These are phyloP conservation scores for Lytechinus pictus DNA, from an alignment of 35 echinoderm and acorn worm species.

Conservation along the genomic window DNA sequence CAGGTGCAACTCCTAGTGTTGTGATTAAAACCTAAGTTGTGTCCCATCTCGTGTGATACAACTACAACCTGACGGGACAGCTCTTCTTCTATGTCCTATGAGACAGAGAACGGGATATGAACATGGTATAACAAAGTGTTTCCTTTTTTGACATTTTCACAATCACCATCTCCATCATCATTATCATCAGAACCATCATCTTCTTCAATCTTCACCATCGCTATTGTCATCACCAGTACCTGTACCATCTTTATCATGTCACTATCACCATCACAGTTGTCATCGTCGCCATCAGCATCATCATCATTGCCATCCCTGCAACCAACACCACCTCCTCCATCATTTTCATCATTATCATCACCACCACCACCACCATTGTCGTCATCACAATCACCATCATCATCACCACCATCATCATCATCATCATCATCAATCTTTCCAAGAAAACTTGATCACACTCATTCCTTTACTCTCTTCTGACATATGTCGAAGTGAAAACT, in stretches of 20 bases:
- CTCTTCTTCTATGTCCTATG: constrained; percentile 65
- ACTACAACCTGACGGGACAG: constrained; percentile 66
- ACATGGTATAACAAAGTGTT: not conserved
- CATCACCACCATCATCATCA: not conserved
- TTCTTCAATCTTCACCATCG: no score
- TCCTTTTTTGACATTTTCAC: no score
- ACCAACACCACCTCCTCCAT: not conserved
- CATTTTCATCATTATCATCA: not conserved
- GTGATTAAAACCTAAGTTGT: constrained; percentile 86
- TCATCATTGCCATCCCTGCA: no score
- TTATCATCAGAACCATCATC: no score
- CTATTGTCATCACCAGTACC: no score
- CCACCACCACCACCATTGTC: not conserved
- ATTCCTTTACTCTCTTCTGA: no score
- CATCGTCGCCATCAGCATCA: no score
- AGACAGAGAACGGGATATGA: not conserved
- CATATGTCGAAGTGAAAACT: not conserved
- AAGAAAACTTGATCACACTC: no score
- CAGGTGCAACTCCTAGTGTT: constrained; percentile 55
- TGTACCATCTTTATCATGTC: no score
- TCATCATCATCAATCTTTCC: not conserved
- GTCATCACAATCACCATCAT: not conserved
- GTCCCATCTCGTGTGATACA: constrained; percentile 90
- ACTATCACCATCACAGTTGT: no score
- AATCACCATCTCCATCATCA: no score